Conservation (phyloP, 2,113 vertebrate species). For the Microcebus lehilahytsara region DNA sequence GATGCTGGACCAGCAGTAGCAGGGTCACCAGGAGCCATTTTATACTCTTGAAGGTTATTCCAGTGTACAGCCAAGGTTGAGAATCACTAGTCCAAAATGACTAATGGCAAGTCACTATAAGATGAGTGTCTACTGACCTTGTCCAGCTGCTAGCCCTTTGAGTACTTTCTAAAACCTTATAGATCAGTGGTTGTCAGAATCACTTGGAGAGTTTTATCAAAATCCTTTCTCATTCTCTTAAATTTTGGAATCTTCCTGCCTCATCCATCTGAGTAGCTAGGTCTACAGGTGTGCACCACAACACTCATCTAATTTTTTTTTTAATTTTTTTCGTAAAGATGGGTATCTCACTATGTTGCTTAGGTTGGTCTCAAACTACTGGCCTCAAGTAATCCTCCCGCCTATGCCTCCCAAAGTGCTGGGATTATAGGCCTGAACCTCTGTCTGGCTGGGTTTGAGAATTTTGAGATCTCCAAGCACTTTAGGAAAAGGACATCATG, state of each 20-base stretch:
- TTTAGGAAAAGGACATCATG: neutral
- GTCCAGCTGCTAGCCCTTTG: neutral
- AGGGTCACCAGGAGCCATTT: neutral
- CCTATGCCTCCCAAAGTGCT: too few species aligned
- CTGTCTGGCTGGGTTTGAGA: neutral
- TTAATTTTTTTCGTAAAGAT: too few species aligned
- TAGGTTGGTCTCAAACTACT: too few species aligned
- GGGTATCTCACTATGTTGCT: too few species aligned
- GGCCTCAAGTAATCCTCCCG: too few species aligned
- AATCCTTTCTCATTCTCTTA: neutral
- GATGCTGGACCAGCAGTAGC: neutral
- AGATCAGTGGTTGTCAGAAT: neutral
- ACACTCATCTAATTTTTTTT: too few species aligned
- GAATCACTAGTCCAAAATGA: neutral
- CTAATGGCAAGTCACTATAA: rapidly evolving
- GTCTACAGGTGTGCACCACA: too few species aligned
- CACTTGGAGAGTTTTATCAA: neutral
- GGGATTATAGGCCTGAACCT: too few species aligned
- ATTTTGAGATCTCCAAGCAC: neutral
- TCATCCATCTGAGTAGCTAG: too few species aligned
- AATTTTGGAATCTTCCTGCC: neutral
- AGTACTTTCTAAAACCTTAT: neutral
- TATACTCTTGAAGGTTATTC: neutral
- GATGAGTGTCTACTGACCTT: neutral
- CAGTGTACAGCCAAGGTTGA: rapidly evolving